Conservation (phyloP, 1,140 invertebrate species). For the Wasmannia auropunctata region DNA sequence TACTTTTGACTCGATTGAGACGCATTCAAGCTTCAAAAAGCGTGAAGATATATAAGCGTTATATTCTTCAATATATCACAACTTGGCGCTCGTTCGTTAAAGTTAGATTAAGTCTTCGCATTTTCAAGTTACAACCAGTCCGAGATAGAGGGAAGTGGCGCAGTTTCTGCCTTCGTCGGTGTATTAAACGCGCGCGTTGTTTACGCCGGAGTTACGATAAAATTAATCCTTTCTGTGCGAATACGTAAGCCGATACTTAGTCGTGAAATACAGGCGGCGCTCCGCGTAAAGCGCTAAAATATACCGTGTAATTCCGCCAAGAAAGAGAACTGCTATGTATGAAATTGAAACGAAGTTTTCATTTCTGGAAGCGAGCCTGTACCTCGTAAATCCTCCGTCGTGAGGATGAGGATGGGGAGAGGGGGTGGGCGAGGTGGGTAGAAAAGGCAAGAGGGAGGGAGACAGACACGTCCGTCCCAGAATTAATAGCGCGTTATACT, state of each 20-base stretch:
- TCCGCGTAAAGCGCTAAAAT: slow-evolving; percentile 55
- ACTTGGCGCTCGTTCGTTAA: neutral
- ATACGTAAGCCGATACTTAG: slow-evolving; percentile 60
- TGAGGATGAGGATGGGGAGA: neutral
- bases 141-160: slow-evolving; percentile 16
- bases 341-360: slow-evolving; percentile 61
- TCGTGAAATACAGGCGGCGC: slow-evolving; percentile 50
- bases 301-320: slow-evolving; percentile 56
- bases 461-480: slow-evolving; percentile 43
- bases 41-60: neutral
- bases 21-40: neutral
- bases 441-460: neutral
- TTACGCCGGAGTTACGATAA: slow-evolving; percentile 53
- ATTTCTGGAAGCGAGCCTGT: slow-evolving; percentile 58
- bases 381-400: slow-evolving; percentile 61
- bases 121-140: slow-evolving; percentile 34
- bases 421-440: no score
- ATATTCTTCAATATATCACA: neutral
- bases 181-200: slow-evolving; percentile 54
- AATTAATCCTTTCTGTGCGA: slow-evolving; percentile 58
- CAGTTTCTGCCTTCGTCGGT: slow-evolving; percentile 28
- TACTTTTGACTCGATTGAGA: neutral
- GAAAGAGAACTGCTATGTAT: slow-evolving; percentile 58
- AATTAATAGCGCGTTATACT: slow-evolving; percentile 56
- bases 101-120: slow-evolving; percentile 34